These are phyloP conservation scores for Scatophagus argus DNA, from an alignment of 2,113 vertebrate species.

Conservation along the genomic window DNA sequence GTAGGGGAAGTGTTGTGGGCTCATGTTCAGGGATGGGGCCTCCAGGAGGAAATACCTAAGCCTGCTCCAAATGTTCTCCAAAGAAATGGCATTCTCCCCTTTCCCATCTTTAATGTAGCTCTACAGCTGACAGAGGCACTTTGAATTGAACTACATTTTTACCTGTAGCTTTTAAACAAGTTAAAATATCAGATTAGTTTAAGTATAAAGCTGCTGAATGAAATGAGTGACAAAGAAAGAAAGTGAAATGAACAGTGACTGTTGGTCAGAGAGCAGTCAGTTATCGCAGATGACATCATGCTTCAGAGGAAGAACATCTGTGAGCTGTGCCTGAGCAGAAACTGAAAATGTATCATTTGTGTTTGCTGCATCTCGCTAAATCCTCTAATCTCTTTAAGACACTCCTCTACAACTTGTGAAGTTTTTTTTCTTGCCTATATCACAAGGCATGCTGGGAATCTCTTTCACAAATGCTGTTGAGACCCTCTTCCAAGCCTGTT, in stretches of 20 bases:
- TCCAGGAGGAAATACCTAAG: conserved; percentile 67
- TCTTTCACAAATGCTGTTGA: conserved; percentile 37
- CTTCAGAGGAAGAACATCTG: conserved; percentile 72
- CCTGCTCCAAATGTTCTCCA: conserved; percentile 41
- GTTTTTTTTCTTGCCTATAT: conserved; percentile 17
- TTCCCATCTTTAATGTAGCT: conserved; percentile 11
- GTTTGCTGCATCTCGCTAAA: conserved; percentile 20
- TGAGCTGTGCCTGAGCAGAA: conserved; percentile 24
- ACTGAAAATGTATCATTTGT: conserved; percentile 18
- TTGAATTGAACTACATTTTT: background rate
- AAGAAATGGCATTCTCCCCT: background rate
- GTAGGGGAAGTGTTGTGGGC: conserved; percentile 30
- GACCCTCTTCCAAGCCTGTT: conserved; percentile 35
- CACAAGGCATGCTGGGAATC: conserved; percentile 18
- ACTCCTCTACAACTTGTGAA: conserved; percentile 23
- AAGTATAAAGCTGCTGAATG: background rate
- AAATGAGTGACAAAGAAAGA: background rate
- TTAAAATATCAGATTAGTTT: background rate
- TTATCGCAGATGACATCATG: conserved; percentile 69
- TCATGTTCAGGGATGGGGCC: conserved; percentile 30
- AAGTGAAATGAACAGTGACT: background rate
- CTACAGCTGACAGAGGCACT: background rate
- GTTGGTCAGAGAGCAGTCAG: conserved; percentile 1
- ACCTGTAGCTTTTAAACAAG: conserved; percentile 15
- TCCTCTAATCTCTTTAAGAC: conserved; percentile 32